Evolutionary conservation across 2,113 vertebrate species (phyloP).

Genomic region (Burhinus bistriatus): DNA sequence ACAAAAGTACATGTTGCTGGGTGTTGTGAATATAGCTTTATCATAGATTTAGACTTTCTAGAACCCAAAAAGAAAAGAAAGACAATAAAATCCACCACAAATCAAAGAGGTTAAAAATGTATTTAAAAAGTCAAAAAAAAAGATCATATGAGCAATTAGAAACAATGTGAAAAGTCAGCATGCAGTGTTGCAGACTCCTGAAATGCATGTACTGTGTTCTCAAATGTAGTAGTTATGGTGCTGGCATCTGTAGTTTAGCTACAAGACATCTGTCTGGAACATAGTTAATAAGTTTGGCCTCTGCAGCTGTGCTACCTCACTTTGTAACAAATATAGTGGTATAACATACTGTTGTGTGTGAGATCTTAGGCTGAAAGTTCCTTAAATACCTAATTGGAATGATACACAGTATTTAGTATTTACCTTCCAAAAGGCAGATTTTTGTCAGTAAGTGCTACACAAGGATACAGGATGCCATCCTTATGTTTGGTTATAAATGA

Average conservation of each 20-base stretch:
- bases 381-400: not conserved
- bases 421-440: not conserved
- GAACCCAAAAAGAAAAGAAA: not conserved
- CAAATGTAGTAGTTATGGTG: not conserved
- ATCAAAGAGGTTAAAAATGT: not conserved
- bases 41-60: not conserved
- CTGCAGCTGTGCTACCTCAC: not conserved
- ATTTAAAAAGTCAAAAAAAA: not conserved
- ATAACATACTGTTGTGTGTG: not conserved
- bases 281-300: not conserved
- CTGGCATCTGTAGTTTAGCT: not conserved
- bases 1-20: not conserved
- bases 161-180: not conserved
- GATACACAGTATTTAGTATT: not conserved
- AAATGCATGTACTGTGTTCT: not conserved
- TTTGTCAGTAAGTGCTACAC: not conserved
- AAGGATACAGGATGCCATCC: not conserved
- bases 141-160: not conserved
- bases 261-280: not conserved
- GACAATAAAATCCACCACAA: not conserved
- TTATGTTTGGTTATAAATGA: not conserved
- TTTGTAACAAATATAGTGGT: not conserved
- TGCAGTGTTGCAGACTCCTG: not conserved
- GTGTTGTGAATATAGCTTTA: not conserved
- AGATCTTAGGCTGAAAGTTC: not conserved